Percentiles rank a stretch among this genome's conserved stretches.
Conservation (phyloP, 2,113 vertebrate genomes). For the Crotophaga sulcirostris region DNA sequence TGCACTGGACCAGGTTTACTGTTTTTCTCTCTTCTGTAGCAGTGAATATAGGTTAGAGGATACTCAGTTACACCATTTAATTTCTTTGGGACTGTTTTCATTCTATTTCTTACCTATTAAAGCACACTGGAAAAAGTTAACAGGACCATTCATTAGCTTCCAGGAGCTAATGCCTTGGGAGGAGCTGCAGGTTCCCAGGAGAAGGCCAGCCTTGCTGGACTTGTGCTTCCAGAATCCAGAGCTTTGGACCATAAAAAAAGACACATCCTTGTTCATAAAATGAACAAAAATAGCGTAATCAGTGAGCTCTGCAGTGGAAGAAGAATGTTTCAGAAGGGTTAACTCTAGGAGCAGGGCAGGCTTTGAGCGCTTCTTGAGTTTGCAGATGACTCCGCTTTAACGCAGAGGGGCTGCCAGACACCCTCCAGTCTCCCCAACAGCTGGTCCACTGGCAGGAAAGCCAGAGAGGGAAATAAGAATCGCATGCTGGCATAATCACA, state of each 20-base stretch:
- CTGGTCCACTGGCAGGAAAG: rapidly evolving
- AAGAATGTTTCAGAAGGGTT: not conserved
- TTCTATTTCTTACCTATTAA: not conserved
- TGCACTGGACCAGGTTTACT: not conserved
- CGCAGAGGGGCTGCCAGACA: not conserved
- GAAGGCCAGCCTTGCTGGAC: not conserved
- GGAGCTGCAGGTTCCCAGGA: not conserved
- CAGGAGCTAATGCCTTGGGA: not conserved
- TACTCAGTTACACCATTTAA: not conserved
- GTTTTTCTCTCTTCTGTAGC: not conserved
- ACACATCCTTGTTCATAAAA: not conserved
- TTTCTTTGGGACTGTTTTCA: not conserved
- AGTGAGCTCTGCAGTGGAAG: not conserved
- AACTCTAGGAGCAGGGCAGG: not conserved
- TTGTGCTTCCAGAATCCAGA: not conserved
- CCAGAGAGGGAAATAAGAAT: not conserved
- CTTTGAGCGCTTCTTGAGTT: not conserved
- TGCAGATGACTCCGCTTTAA: not conserved
- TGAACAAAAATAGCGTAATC: not conserved
- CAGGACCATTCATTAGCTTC: not conserved
- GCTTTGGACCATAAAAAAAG: not conserved
- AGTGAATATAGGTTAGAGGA: not conserved
- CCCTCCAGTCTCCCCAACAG: not conserved
- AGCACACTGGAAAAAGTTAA: not conserved
- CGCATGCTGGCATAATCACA: not conserved